phyloP scores from a whole-genome alignment of 2,888 invertebrate species.

The Andricus quercusramuli region DNA sequence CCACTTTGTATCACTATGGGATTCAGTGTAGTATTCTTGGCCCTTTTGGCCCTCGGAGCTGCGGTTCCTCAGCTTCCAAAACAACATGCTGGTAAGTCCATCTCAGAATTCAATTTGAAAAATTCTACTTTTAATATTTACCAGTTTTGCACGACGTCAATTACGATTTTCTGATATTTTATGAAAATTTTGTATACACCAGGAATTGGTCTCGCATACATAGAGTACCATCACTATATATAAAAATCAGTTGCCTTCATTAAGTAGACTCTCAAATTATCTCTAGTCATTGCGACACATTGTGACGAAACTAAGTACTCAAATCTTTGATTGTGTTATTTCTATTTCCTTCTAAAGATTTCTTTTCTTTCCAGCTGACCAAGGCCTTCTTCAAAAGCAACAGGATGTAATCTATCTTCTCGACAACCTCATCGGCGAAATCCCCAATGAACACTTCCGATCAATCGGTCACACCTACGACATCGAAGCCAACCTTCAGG shows the following conservation, averaged over 20 bases:
- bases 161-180: neutral
- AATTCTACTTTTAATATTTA: neutral
- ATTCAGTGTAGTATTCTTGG: constrained; percentile 71
- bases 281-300: too few species aligned
- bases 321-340: neutral
- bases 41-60: constrained; percentile 72
- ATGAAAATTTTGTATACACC: neutral
- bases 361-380: constrained; percentile 78
- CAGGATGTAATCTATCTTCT: constrained; percentile 81
- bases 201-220: constrained; percentile 44
- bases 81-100: constrained; percentile 73
- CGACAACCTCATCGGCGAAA: constrained; percentile 84
- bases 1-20: constrained; percentile 73
- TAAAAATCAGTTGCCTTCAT: too few species aligned
- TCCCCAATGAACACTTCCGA: constrained; percentile 80
- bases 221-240: too few species aligned
- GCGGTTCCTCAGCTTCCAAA: constrained; percentile 62
- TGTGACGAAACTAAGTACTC: too few species aligned
- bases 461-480: constrained; percentile 82
- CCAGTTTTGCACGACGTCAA: neutral
- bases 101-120: neutral
- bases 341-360: constrained; percentile 52
- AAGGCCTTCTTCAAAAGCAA: constrained; percentile 81
- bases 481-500: constrained; percentile 82
- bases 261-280: neutral